Base-by-base conservation (phyloP, 2,797 vertebrate species). In the Mionectes olivaceus region DNA sequence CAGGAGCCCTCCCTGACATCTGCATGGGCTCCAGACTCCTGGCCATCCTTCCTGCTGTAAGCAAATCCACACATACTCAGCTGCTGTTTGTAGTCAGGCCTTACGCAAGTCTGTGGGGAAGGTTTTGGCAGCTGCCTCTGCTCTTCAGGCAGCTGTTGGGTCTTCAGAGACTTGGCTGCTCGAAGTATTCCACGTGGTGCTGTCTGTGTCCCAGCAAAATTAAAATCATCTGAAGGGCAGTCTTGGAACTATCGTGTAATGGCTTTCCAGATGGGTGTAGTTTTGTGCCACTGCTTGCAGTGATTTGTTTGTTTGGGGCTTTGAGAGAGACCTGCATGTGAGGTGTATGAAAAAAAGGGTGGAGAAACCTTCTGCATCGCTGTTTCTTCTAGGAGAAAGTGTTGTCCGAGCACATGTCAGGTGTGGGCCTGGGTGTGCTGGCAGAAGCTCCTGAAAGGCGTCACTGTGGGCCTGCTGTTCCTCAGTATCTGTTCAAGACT, bases 321-420 rank as follows among this genome's bases (percentile, higher is more conserved):
- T 86, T 33, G 2, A 9, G 2, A 2, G 47, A 83, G 43, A 67
- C 24, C 5, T 53, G 4, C 13, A 5, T 0, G 0, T 27, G 74
- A 52, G 3, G 7, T 14, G 2, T 53, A 5, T 47, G n/a, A 35
- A 24, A 28, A 57, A 73, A 55, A 44, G 17, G 1, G 17, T 52
- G 43, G 30, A 3, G 4, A 61, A 65, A n/a, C 37, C 5, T 46
- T 87, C 37, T 64, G 23, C 2, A 0, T 49, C 0, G 0, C 8
- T 57, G 11, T 30, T 81, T 53, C 21, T 64, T 69, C 37, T 53
- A 22, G 28, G 47, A 69, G 46, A 56, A 94, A 41, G 43, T 39
- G 22, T 64, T 90, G 82, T 65, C 57, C 57, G 43, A 30, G 41
- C 0, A 1, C 16, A 64, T n/a, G 33, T 44, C 63, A 88, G 86